Evolutionary conservation across 2,888 invertebrate genomes (phyloP).

Genomic region (Abscondita cerata): DNA sequence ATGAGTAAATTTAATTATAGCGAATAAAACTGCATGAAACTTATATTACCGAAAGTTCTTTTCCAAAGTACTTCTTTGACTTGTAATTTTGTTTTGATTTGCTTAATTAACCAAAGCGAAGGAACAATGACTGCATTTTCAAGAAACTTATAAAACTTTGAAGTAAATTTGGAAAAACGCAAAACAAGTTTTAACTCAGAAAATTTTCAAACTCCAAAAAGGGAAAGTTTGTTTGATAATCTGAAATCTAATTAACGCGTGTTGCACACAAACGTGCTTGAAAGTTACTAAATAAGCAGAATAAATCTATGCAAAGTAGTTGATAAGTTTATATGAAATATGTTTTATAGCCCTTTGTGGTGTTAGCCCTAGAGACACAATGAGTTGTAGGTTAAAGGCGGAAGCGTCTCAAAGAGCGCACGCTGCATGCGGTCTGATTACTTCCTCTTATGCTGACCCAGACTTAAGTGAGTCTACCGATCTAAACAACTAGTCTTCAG

Average conservation of each 20-base stretch:
- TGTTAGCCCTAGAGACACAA: constrained; percentile 39
- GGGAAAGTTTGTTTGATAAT: constrained; percentile 19
- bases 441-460: constrained; percentile 45
- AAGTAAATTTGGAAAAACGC: constrained; percentile 10
- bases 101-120: constrained; percentile 7
- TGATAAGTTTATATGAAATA: constrained; percentile 45
- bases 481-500: constrained; percentile 15
- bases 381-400: constrained; percentile 44
- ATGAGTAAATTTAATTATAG: constrained; percentile 11
- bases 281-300: constrained; percentile 32
- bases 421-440: constrained; percentile 49
- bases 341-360: constrained; percentile 48
- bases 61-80: constrained; percentile 3
- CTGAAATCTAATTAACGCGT: constrained; percentile 22
- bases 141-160: not conserved
- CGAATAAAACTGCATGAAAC: constrained; percentile 1
- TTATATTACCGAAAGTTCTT: constrained; percentile 7
- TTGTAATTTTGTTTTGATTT: constrained; percentile 9
- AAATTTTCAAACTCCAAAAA: constrained; percentile 7
- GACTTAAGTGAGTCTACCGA: constrained; percentile 24
- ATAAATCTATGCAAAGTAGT: constrained; percentile 39
- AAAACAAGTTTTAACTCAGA: not conserved
- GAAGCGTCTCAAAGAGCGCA: constrained; percentile 48
- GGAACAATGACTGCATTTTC: not conserved
- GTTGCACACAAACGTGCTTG: constrained; percentile 14